Evolutionary conservation across 2,888 invertebrate genomes (phyloP), one percentile per base, ranked within the genome.

Genomic region (Phalera bucephala): DNA sequence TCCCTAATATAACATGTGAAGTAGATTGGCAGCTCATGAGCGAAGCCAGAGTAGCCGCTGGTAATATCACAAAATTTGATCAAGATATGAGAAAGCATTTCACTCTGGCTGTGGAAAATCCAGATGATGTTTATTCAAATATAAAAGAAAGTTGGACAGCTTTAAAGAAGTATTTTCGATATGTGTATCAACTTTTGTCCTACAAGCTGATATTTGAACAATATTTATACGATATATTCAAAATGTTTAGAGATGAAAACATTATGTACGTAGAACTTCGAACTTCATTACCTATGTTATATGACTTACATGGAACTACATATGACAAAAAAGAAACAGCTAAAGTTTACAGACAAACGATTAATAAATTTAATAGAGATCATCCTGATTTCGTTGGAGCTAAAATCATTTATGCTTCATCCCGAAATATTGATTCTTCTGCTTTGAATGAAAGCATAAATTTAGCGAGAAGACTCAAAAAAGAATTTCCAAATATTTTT

Each of bases 211-310:
- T 93, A 3, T 93, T 93, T 90, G 91, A 91, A 31, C 91, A 92
- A 34, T 93, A 94, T 59, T 92, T 93, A 53, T 92, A 93, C 48
- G 92, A 92, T 41, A 92, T 91, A 0, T 71, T 95, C 1, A 73
- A 85, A 42, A 91, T 92, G 42, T 91, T 93, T 33, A 87, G 91
- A 55, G 91, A 91, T 3, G 94, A 95, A 58, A 94, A 94, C 36
- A 87, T 95, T 0, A 91, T 93, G 73, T 95, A 95, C 47, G 61
- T 94, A 12, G 95, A 95, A 74, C 77, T 95, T 1, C 84, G 95
- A 31, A 90, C 92, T n/a, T 73, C 91, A 0, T 68, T 95, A 14
- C 92, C 93, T 0, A 61, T 79, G 54, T 74, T 94, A 0, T 95
- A 95, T 52, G 94, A 94, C 45, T 62, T 94, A 22, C 90, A 94